phyloP scores from a whole-genome alignment of 92 coral and sea anemone species.

The Ricordea florida region DNA sequence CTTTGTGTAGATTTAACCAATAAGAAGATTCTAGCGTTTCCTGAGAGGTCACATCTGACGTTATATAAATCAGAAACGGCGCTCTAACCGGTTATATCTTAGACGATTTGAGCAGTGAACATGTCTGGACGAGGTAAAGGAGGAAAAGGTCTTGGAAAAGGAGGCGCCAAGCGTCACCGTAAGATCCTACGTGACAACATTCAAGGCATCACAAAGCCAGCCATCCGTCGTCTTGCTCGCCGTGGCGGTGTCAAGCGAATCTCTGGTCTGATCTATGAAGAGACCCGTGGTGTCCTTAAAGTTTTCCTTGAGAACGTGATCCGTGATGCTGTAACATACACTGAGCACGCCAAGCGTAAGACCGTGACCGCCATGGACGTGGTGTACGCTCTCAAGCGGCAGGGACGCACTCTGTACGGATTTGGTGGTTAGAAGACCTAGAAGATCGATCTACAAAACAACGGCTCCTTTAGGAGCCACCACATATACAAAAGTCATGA shows the following conservation, averaged over 20 bases:
- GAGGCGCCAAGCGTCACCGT: conserved; percentile 97
- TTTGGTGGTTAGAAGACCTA: conserved; percentile 67
- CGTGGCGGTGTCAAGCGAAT: conserved; percentile 93
- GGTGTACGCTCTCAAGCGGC: conserved; percentile 89
- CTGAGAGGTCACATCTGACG: background rate
- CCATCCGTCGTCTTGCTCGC: conserved; percentile 96
- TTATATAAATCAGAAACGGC: background rate
- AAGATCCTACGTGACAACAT: conserved; percentile 64
- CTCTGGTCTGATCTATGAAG: conserved; percentile 79
- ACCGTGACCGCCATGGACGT: conserved; percentile 97
- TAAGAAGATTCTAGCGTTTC: background rate
- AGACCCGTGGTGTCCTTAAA: conserved; percentile 94
- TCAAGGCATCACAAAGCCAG: conserved; percentile 87
- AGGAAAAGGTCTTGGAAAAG: conserved; percentile 96
- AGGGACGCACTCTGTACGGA: conserved; percentile 94
- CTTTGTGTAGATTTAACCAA: background rate
- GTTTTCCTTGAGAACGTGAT: conserved; percentile 94
- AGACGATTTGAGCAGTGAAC: background rate
- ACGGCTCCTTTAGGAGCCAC: conserved; percentile 48
- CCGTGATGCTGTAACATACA: conserved; percentile 97
- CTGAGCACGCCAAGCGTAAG: conserved; percentile 96
- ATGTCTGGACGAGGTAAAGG: conserved; percentile 87
- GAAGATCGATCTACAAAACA: background rate
- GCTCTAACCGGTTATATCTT: background rate
- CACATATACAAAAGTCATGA: conserved; percentile 16